Base-by-base conservation (phyloP, 2,888 invertebrate species). In the Mythimna pallens region DNA sequence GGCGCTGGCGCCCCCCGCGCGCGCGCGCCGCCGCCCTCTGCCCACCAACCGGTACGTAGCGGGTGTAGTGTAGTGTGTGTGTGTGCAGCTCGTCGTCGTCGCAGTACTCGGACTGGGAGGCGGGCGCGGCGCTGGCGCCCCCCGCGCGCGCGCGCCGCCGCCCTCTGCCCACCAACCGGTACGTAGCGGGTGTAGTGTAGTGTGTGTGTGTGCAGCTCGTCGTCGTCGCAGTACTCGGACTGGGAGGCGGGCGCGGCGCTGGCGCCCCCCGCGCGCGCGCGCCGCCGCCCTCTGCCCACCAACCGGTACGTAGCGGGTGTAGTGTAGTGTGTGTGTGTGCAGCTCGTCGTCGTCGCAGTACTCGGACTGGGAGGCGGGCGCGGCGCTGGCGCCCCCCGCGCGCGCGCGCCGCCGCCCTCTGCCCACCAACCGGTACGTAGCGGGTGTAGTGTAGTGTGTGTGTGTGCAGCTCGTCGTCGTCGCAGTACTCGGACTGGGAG, bases 291-390 rank as follows among this genome's bases (percentile, higher is more conserved):
- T 6, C 96, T 95, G 89, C 82, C 96, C 86, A 36, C 95, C 90
- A 83, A 92, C 89, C 76, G 97, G 97, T 81, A 72, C 78, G 78
- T 65, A 40, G 2, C 55, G 54, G 5, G 30, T 25, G 2, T 25
- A 25, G 25, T 25, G 25, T 25, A 25, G 25, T 25, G 25, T 25
- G 25, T 25, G 25, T 25, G 25, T 25, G 25, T 25, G 25, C 25
- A 25, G 25, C 25, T 25, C 25, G 25, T 25, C 95, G 3, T 97
- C 97, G 70, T 98, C 98, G 3, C 98, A 98, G 88, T 99, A 98
- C 94, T 99, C 99, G 0, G 99, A 99, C 94, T 99, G 99, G 99
- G 98, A 98, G 79, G 98, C 98, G 9, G 99, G 99, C 91, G 97
- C 98, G 36, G 96, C 97, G 89, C 95, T 98, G 70, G 98, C 98